These are phyloP conservation scores for Drosophila neotestacea DNA, from an alignment of 2,888 invertebrate species.

Conservation along the genomic window DNA sequence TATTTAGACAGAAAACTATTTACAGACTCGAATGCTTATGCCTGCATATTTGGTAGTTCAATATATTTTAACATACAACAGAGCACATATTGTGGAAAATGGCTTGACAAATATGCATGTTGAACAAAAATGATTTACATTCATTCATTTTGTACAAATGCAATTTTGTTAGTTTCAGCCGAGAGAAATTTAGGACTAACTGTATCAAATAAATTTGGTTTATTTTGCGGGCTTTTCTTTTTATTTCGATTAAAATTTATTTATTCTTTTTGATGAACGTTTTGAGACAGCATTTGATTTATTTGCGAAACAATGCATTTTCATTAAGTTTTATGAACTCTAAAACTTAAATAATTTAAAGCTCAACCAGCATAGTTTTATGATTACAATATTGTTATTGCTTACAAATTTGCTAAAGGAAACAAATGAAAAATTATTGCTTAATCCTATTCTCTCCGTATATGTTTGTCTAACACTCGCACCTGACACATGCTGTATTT, in stretches of 20 bases:
- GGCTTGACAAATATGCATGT: slow-evolving; percentile 22
- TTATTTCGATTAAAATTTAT: slow-evolving; percentile 35
- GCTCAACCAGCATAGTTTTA: not conserved
- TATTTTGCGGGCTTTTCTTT: slow-evolving; percentile 12
- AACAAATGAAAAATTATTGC: not conserved
- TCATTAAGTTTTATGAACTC: slow-evolving; percentile 12
- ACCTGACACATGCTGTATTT: not conserved
- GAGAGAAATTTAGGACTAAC: slow-evolving; percentile 26
- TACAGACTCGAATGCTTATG: slow-evolving; percentile 8
- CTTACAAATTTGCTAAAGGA: too few species aligned
- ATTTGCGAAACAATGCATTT: not conserved
- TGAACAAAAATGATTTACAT: slow-evolving; percentile 36
- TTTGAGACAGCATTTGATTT: slow-evolving; percentile 36
- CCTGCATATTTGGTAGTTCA: slow-evolving; percentile 1
- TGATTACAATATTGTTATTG: not conserved
- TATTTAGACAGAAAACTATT: slow-evolving; percentile 15
- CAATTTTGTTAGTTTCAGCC: slow-evolving; percentile 28
- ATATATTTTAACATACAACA: slow-evolving; percentile 19
- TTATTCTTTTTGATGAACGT: slow-evolving; percentile 31
- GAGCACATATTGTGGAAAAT: slow-evolving; percentile 28
- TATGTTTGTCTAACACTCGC: not conserved
- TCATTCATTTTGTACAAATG: slow-evolving; percentile 37
- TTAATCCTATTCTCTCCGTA: not conserved
- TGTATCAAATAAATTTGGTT: slow-evolving; percentile 20
- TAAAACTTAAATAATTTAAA: not conserved